phyloP scores from a whole-genome alignment of 1,140 invertebrate genomes.

The Euschistus heros region DNA sequence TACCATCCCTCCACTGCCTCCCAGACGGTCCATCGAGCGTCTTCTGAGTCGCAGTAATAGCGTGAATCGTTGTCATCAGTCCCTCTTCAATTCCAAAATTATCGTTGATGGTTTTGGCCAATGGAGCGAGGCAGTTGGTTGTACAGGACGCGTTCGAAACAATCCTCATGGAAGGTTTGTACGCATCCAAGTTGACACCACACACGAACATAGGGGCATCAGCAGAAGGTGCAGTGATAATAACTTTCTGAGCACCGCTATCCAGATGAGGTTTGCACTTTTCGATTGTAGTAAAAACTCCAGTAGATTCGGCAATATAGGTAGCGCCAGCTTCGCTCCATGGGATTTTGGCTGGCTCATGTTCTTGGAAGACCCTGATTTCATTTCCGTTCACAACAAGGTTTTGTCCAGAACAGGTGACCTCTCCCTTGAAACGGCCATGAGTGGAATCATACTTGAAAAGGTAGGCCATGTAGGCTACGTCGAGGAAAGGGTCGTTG shows the following conservation, averaged over 20 bases:
- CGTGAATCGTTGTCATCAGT: conserved; percentile 98
- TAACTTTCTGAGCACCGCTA: conserved; percentile 91
- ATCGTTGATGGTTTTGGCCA: conserved; percentile 86
- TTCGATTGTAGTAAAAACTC: conserved; percentile 90
- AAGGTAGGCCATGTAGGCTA: conserved; percentile 97
- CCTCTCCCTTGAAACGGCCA: conserved; percentile 76
- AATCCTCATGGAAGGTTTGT: conserved; percentile 67
- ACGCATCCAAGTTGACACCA: conserved; percentile 87
- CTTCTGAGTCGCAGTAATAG: conserved; percentile 96
- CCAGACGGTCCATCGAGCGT: conserved; percentile 92
- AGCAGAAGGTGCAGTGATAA: conserved; percentile 94
- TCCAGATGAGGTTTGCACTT: conserved; percentile 71
- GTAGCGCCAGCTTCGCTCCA: conserved; percentile 82
- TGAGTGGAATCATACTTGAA: conserved; percentile 98
- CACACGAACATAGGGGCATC: conserved; percentile 97
- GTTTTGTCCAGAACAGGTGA: conserved; percentile 59
- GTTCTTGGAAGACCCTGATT: conserved; percentile 62
- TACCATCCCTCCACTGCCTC: conserved; percentile 93
- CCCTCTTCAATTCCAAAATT: conserved; percentile 93
- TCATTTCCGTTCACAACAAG: conserved; percentile 71
- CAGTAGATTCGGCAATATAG: conserved; percentile 95
- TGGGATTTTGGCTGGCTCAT: conserved; percentile 76
- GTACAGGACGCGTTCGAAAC: conserved; percentile 99
- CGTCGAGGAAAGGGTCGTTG: conserved; percentile 89
- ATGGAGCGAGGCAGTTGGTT: conserved; percentile 96